Conservation (phyloP, 2,888 invertebrate genomes). For the Scrobipalpa costella region DNA sequence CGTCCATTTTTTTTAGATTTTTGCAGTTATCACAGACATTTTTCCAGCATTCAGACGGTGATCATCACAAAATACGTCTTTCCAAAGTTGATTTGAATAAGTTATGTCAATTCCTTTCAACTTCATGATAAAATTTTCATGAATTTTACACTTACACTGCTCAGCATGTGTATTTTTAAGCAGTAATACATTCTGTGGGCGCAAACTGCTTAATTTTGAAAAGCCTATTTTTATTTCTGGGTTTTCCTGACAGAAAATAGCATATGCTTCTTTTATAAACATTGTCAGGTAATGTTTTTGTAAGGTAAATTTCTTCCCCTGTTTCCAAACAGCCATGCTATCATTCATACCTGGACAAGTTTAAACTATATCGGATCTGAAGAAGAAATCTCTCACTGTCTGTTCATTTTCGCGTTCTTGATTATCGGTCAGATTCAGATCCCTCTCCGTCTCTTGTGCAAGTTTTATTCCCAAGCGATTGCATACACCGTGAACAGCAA, state of each 20-base stretch:
- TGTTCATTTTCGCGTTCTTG: too few species aligned
- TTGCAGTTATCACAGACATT: not conserved
- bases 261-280: too few species aligned
- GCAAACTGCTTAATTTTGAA: not conserved
- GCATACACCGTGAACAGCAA: too few species aligned
- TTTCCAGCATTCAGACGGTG: not conserved
- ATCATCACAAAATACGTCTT: not conserved
- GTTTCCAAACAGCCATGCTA: not conserved
- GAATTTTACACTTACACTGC: not conserved
- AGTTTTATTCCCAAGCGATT: too few species aligned
- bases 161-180: not conserved
- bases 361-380: not conserved
- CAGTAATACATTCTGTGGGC: not conserved
- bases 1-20: not conserved
- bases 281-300: slow-evolving; percentile 4
- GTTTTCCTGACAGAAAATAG: not conserved
- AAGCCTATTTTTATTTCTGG: not conserved
- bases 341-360: not conserved
- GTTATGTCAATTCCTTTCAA: not conserved
- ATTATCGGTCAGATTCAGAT: too few species aligned
- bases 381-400: too few species aligned
- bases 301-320: not conserved
- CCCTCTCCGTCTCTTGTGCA: too few species aligned
- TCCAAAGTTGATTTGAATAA: not conserved
- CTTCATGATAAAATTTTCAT: not conserved